A percentile compares a stretch with the other conserved stretches of the same genome.
Conservation (phyloP, 1,140 invertebrate genomes). For the Muscidifurax raptorellus region DNA sequence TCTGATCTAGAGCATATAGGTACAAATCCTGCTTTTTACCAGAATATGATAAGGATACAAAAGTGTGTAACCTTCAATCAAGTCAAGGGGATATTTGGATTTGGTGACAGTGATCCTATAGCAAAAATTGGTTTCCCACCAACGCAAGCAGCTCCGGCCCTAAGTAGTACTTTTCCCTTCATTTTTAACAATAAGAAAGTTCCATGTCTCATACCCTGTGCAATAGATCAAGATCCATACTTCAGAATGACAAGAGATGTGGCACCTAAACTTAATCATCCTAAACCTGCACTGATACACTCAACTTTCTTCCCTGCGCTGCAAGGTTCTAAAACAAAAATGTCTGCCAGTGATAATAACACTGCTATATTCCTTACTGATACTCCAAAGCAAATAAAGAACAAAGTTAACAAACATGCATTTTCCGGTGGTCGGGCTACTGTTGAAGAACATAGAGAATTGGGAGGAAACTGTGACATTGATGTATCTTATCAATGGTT, state of each 20-base stretch:
- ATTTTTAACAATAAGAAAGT: conserved; percentile 93
- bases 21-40: conserved; percentile 91
- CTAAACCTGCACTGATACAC: conserved; percentile 96
- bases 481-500: conserved; percentile 98
- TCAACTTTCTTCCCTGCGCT: conserved; percentile 97
- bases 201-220: conserved; percentile 97
- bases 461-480: conserved; percentile 96
- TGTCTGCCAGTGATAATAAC: conserved; percentile 97
- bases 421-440: conserved; percentile 97
- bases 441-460: conserved; percentile 92
- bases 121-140: conserved; percentile 98
- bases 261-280: conserved; percentile 89
- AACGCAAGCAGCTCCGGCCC: conserved; percentile 95
- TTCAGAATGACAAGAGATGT: conserved; percentile 99
- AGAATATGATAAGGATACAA: conserved; percentile 93
- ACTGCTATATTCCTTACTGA: conserved; percentile 97
- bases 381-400: conserved; percentile 97
- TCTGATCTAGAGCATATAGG: conserved; percentile 96
- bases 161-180: conserved; percentile 96
- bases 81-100: conserved; percentile 97
- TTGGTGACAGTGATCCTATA: conserved; percentile 95
- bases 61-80: conserved; percentile 98
- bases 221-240: conserved; percentile 99
- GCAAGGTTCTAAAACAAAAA: conserved; percentile 97
- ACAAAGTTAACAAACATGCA: conserved; percentile 98